phyloP scores from a whole-genome alignment of 2,113 vertebrate species.

The Tetraodon nigroviridis region DNA sequence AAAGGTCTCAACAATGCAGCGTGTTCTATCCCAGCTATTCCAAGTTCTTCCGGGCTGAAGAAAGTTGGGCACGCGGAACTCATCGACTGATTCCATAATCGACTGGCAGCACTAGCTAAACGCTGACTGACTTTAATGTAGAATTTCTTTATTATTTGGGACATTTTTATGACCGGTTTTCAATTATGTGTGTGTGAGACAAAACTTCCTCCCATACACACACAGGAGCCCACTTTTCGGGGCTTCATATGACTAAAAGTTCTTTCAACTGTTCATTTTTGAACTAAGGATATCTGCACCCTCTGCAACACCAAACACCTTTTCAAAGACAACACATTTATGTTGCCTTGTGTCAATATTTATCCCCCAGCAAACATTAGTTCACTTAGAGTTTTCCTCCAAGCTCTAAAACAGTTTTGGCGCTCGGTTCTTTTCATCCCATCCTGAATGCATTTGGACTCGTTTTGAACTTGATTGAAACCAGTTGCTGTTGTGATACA shows the following conservation, averaged over 20 bases:
- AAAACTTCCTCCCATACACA: background rate
- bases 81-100: slow-evolving; percentile 5
- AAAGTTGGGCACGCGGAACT: slow-evolving; percentile 1
- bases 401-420: background rate
- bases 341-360: slow-evolving; percentile 1
- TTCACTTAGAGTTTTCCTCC: background rate
- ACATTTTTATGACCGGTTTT: slow-evolving; percentile 33
- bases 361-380: background rate
- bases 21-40: slow-evolving; percentile 10
- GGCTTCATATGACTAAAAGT: too few species aligned
- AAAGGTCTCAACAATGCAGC: slow-evolving; percentile 2
- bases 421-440: slow-evolving; percentile 22
- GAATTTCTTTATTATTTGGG: slow-evolving; percentile 18
- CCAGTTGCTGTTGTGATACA: slow-evolving; percentile 28
- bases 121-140: background rate
- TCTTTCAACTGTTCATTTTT: too few species aligned
- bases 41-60: slow-evolving; percentile 1
- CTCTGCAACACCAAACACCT: background rate
- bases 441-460: slow-evolving; percentile 27
- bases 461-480: slow-evolving; percentile 39
- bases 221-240: too few species aligned
- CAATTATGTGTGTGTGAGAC: slow-evolving; percentile 23
- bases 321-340: background rate
- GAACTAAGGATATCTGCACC: too few species aligned
- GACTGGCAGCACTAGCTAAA: slow-evolving; percentile 10